Evolutionary conservation across 2,113 vertebrate genomes (phyloP), one percentile per base, ranked within the genome.

Genomic region (Apaloderma vittatum): DNA sequence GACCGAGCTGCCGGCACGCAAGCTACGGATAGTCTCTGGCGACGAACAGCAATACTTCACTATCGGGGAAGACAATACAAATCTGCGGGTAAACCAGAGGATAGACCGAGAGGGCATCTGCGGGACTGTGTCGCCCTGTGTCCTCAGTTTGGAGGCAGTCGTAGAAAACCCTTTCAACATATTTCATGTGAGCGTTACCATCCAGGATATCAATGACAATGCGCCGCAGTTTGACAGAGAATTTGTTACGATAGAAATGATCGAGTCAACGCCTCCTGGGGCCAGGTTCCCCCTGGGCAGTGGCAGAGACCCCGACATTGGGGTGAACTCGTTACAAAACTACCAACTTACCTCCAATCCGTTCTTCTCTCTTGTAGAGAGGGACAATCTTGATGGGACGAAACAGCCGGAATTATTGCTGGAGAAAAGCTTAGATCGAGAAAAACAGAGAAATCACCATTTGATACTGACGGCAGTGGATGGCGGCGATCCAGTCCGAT

Each of bases 51-150:
- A 75, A 6, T 93, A 91, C 76, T 98, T 98, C 77, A 49, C 4
- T 18, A 66, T 98, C 7, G 94, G 58, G 19, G 40, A 76, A 5
- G 91, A 94, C 6, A 98, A 89, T 3, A 97, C 91, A 61, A 52
- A 97, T 55, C 94, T 99, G 73, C 71, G 95, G 18, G 89, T 98
- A 51, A 98, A 96, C 63, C 97, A 98, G 40, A 98, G 96, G 94
- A 97, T 99, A 67, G 98, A 99, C 88, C 68, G 99, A 40, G 99
- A 99, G 67, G 30, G 66, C 5, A 92, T 99, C 22, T 99, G 99
- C 20, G 86, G 72, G 9, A 51, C 48, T 13, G 46, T 63, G 43
- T 70, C 95, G 7, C 94, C 94, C 12, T 99, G 98, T 67, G 92
- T 97, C 26, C 46, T 99, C 70, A 96, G 78, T 29, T 94, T 98